Evolutionary conservation across 2,113 vertebrate genomes (phyloP).

Genomic region (Sphyrna mokarran): DNA sequence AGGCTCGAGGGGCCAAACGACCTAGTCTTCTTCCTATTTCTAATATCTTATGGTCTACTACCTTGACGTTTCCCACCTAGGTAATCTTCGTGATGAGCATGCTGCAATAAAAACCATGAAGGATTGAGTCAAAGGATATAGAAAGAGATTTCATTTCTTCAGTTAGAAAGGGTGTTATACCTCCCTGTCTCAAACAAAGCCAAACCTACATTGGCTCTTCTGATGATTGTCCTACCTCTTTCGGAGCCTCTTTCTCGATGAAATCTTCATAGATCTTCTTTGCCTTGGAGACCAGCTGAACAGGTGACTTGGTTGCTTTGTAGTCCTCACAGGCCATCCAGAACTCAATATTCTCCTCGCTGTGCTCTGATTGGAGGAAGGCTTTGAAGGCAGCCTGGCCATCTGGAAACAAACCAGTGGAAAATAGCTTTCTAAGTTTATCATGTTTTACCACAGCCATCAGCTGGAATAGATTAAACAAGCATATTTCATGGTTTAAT

Average conservation of each 20-base stretch:
- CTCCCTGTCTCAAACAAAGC: not conserved
- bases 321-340: constrained; percentile 91
- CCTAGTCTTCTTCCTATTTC: no score
- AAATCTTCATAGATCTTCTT: constrained; percentile 92
- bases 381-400: constrained; percentile 74
- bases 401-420: constrained; percentile 53
- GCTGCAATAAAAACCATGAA: not conserved
- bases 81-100: not conserved
- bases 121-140: not conserved
- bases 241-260: constrained; percentile 82
- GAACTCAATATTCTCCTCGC: constrained; percentile 89
- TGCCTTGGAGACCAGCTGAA: constrained; percentile 75
- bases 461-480: constrained; percentile 16
- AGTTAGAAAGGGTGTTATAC: not conserved
- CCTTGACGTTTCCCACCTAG: not conserved
- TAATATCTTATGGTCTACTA: not conserved
- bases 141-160: not conserved
- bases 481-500: constrained; percentile 31
- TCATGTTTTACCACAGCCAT: constrained; percentile 10
- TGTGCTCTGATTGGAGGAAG: constrained; percentile 95
- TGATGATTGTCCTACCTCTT: constrained; percentile 68
- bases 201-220: rapidly evolving
- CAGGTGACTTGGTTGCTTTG: constrained; percentile 74
- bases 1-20: no score
- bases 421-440: not conserved